Evolutionary conservation across 2,797 vertebrate genomes (phyloP).

Genomic region (Gorsachius magnificus): DNA sequence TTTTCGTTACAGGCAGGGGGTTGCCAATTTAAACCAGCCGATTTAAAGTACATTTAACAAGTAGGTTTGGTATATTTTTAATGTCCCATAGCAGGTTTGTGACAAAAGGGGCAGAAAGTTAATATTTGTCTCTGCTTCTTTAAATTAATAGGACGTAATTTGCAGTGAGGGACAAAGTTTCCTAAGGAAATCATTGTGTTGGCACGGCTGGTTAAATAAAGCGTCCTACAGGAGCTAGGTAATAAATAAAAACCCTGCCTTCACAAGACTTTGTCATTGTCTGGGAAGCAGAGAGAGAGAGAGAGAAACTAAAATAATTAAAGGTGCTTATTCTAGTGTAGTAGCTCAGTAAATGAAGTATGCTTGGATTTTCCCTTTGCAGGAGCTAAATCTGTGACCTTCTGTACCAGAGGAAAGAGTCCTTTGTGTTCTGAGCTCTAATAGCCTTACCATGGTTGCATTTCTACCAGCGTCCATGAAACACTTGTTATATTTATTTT

Average conservation of each 20-base stretch:
- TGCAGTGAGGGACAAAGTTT: constrained; percentile 32
- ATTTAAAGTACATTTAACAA: constrained; percentile 32
- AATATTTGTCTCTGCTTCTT: background rate
- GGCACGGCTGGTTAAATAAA: constrained; percentile 33
- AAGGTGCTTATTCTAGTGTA: constrained; percentile 40
- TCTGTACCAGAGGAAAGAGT: background rate
- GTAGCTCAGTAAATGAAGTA: constrained; percentile 10
- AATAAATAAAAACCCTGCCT: constrained; percentile 38
- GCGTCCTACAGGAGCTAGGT: background rate
- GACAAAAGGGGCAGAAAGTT: constrained; percentile 19
- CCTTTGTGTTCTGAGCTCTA: constrained; percentile 25
- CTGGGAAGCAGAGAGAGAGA: constrained; percentile 17
- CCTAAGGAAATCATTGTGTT: constrained; percentile 33
- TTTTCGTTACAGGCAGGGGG: background rate
- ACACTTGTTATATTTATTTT: constrained; percentile 6
- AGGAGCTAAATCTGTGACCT: constrained; percentile 34
- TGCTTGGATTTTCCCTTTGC: constrained; percentile 30
- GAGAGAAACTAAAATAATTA: constrained; percentile 55
- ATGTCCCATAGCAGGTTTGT: background rate
- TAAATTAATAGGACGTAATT: constrained; percentile 7
- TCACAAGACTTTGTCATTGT: constrained; percentile 32
- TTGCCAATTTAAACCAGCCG: background rate
- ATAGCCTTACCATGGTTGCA: background rate
- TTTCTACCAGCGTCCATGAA: constrained; percentile 4
- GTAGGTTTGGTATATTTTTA: background rate